Conservation (phyloP, 2,888 invertebrate species). For the Tridacna crocea region DNA sequence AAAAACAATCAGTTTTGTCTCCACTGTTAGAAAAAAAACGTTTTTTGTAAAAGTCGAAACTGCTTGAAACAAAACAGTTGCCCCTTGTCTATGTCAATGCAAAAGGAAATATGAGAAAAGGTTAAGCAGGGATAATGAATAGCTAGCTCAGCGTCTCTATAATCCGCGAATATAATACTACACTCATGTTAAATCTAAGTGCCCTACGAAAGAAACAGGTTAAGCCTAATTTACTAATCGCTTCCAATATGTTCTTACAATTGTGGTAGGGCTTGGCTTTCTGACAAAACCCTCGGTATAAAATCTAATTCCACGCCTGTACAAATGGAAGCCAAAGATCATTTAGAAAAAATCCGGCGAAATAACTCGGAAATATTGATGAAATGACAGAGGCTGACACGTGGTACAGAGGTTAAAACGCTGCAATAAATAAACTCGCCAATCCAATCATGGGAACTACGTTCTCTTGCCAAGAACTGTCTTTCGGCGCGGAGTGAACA, state of each 20-base stretch:
- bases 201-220: neutral
- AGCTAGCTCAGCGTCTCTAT: too few relatives aligned
- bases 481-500: conserved; percentile 15
- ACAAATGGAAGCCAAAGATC: conserved; percentile 9
- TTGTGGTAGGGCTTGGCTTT: conserved; percentile 6
- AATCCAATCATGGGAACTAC: conserved; percentile 7
- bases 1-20: too few relatives aligned
- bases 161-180: neutral
- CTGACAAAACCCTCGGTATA: neutral
- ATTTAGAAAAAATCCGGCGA: conserved; percentile 2
- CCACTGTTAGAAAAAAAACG: too few relatives aligned
- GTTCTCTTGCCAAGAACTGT: conserved; percentile 23
- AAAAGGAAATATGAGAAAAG: neutral
- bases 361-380: conserved; percentile 4
- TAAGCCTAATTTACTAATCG: conserved; percentile 5
- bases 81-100: too few relatives aligned
- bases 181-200: neutral
- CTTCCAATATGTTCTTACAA: neutral
- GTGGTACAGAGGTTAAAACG: conserved; percentile 20
- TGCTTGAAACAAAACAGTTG: too few relatives aligned
- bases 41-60: too few relatives aligned
- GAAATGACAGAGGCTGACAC: conserved; percentile 22
- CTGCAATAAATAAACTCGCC: conserved; percentile 31
- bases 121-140: too few relatives aligned
- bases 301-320: neutral